These are phyloP conservation scores for Xiphophorus hellerii DNA, from an alignment of 2,113 vertebrate genomes.

Conservation along the genomic window DNA sequence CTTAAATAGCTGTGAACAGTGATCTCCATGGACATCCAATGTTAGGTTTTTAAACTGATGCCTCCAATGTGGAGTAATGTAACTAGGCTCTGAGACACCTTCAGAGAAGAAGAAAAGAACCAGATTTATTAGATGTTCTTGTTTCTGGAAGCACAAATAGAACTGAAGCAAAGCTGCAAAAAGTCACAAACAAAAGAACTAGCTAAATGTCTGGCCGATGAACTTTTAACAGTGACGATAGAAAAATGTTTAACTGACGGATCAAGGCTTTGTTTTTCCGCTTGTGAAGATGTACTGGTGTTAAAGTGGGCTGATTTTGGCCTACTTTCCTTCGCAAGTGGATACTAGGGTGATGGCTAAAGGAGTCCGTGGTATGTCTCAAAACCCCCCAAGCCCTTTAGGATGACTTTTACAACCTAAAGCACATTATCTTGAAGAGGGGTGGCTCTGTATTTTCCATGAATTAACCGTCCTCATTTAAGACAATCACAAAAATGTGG, in stretches of 20 bases:
- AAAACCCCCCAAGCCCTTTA: conserved; percentile 48
- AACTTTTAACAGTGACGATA: conserved; percentile 27
- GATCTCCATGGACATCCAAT: neutral
- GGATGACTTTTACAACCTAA: conserved; percentile 66
- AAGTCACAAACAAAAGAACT: neutral
- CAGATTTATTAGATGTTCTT: neutral
- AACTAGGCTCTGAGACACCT: neutral
- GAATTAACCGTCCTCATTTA: conserved; percentile 51
- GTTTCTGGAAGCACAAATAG: neutral
- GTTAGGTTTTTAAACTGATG: neutral
- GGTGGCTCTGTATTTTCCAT: conserved; percentile 61
- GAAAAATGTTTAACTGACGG: conserved; percentile 50
- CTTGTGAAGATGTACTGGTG: conserved; percentile 55
- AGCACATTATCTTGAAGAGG: conserved; percentile 56
- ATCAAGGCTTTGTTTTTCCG: conserved; percentile 54
- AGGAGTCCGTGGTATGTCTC: conserved; percentile 71
- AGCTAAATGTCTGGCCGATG: conserved; percentile 1
- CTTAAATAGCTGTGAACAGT: neutral
- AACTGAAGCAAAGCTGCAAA: neutral
- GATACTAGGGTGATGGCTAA: conserved; percentile 72
- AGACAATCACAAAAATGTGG: conserved; percentile 49
- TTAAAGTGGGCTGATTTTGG: conserved; percentile 56
- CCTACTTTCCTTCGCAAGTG: conserved; percentile 36
- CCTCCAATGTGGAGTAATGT: neutral
- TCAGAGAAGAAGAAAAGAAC: neutral